Evolutionary conservation across 2,888 invertebrate genomes (phyloP).

Genomic region (Torymus tubicola): DNA sequence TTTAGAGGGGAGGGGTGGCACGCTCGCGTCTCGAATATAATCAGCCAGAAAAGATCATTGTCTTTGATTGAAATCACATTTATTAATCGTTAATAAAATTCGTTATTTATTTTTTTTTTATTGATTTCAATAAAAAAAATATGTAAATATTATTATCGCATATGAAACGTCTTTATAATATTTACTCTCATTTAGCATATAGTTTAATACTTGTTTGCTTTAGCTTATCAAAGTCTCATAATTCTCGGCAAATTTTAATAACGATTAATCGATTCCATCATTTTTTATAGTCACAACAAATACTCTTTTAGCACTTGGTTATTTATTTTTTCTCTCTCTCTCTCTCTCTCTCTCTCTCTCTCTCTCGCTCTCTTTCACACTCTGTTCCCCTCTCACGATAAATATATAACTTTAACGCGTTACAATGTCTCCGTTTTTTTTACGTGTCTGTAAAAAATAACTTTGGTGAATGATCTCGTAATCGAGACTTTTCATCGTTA

Average conservation of each 20-base stretch:
- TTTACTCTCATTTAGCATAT: constrained; percentile 26
- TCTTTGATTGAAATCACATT: constrained; percentile 36
- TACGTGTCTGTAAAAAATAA: constrained; percentile 31
- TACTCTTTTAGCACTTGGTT: constrained; percentile 30
- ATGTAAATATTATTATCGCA: constrained; percentile 26
- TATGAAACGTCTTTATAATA: constrained; percentile 34
- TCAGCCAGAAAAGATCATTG: constrained; percentile 36
- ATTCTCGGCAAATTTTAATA: constrained; percentile 39
- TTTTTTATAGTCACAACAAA: constrained; percentile 26
- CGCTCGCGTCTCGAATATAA: neutral
- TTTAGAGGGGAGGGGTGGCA: constrained; percentile 7
- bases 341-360: neutral
- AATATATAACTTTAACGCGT: constrained; percentile 34
- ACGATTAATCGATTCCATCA: constrained; percentile 40
- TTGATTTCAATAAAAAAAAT: constrained; percentile 41
- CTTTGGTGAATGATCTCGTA: neutral
- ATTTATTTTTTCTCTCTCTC: neutral
- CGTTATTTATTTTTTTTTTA: neutral
- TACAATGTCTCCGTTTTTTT: neutral
- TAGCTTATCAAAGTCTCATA: constrained; percentile 35
- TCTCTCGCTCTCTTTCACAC: neutral
- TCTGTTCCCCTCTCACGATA: neutral
- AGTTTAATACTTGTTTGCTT: constrained; percentile 14
- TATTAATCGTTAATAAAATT: constrained; percentile 49
- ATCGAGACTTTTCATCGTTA: neutral